Evolutionary conservation across 2,797 vertebrate genomes (phyloP), one percentile per base, ranked within the genome.

Genomic region (Lutra lutra): DNA sequence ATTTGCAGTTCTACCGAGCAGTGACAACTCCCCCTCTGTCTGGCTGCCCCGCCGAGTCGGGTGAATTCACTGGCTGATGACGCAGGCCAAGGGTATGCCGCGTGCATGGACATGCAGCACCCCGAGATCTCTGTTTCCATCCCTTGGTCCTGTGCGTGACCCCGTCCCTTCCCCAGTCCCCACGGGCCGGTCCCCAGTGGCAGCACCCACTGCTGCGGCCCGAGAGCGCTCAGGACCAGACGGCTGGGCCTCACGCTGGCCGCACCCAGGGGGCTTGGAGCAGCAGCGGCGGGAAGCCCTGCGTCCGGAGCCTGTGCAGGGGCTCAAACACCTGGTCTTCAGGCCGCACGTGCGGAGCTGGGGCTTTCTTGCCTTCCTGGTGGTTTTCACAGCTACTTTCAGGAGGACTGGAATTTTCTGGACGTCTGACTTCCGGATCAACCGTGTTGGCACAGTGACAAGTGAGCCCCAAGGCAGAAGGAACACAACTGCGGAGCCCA

Each of bases 211-310:
- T 27, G 64, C 14, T 0, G 1, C 0, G 12, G 38, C 64, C 86
- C 0, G 18, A 46, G 32, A 68, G 35, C 1, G 2, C 1, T 5
- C 2, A 17, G 10, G n/a, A 0, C 70, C 2, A 32, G 20, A 5
- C 1, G 7, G 32, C 48, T 21, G 21, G 83, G 5, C 7, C 18
- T 15, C 14, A 12, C 0, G 0, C 5, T 9, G 46, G 60, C 60
- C 1, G 9, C 54, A 51, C n/a, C 13, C 3, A 2, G 29, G 3
- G 23, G 64, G 29, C 51, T 40, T 79, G 29, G n/a, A 70, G 86
- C 17, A 20, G 64, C 64, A 10, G 64, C 64, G 3, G 8, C 3
- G 14, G 17, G 64, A 35, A n/a, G 32, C 25, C 64, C 32, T 20
- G 18, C 8, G 64, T 35, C 64, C n/a, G 0, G 8, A 35, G n/a